Percentiles rank a stretch among this genome's conserved stretches.
Evolutionary conservation across 2,888 invertebrate species (phyloP).

Genomic region (Drosophila nigricruria): DNA sequence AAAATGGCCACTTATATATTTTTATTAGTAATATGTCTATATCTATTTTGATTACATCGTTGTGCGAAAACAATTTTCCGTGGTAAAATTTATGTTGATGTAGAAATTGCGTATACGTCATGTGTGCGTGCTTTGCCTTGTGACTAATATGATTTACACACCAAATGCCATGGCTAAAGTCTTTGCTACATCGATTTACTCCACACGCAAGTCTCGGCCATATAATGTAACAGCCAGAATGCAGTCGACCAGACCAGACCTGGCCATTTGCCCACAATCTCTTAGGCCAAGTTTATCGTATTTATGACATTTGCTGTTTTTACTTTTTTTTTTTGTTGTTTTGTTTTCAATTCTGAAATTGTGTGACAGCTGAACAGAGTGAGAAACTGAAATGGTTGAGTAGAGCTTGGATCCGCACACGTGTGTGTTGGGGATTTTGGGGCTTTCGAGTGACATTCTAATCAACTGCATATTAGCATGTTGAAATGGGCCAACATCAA

Average conservation of each 20-base stretch:
- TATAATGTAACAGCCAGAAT: slow-evolving; percentile 35
- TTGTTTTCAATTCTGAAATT: slow-evolving; percentile 24
- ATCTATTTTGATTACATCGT: slow-evolving; percentile 71
- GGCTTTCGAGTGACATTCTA: slow-evolving; percentile 73
- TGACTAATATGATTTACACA: slow-evolving; percentile 56
- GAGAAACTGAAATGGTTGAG: slow-evolving; percentile 3
- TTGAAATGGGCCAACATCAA: slow-evolving; percentile 61
- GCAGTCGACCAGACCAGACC: slow-evolving; percentile 9
- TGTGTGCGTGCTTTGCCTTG: slow-evolving; percentile 26
- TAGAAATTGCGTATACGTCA: slow-evolving; percentile 56
- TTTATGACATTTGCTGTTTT: slow-evolving; percentile 42
- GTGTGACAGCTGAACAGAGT: slow-evolving; percentile 26
- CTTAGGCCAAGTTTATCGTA: slow-evolving; percentile 54
- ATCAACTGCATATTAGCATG: slow-evolving; percentile 77
- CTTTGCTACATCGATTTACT: slow-evolving; percentile 23
- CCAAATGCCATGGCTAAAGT: slow-evolving; percentile 38
- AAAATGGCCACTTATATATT: slow-evolving; percentile 78
- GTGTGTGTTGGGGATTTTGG: slow-evolving; percentile 13
- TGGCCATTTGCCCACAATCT: slow-evolving; percentile 48
- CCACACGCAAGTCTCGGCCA: slow-evolving; percentile 52
- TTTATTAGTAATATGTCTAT: slow-evolving; percentile 61
- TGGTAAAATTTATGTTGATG: slow-evolving; percentile 45
- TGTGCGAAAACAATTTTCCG: slow-evolving; percentile 62
- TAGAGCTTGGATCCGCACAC: not conserved
- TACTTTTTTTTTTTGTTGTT: slow-evolving; percentile 2